Base-by-base conservation (phyloP, 2,113 vertebrate genomes). In the Equus quagga region DNA sequence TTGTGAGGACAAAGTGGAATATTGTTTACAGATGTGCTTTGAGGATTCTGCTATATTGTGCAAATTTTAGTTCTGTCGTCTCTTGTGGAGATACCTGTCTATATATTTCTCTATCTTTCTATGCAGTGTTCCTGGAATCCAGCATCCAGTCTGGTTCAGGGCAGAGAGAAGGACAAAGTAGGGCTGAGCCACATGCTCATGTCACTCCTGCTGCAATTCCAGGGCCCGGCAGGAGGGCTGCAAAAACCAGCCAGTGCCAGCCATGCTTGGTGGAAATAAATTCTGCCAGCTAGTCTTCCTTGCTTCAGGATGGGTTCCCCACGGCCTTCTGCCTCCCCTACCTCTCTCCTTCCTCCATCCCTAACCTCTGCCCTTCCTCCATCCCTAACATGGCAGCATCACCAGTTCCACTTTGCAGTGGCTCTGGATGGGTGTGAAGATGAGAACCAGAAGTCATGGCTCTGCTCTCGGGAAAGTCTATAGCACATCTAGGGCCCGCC, bases 1-100 rank as follows among this genome's bases (percentile, higher is more conserved):
- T 67, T 58, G 17, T 67, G 96, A 89, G 92, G 69, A 93, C 62
- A 95, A 65, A 87, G 58, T 33, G 44, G 93, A 83, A 46, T 28
- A 31, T 17, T 69, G 70, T 91, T 87, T 60, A 31, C 85, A 80
- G 88, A 62, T 36, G 41, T 88, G n/a, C 23, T 23, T 75, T 67
- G 81, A 92, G 76, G 84, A 78, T 89, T 94, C 75, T 62, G 14
- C 75, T 69, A 7, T 21, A 28, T 23, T 19, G 54, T 76, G 46
- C 80, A 85, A 46, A 76, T 56, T 95, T 51, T 80, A 78, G 64
- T 76, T 82, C 28, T 56, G 36, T 86, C 72, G 15, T 88, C 79
- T 90, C 69, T 75, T 46, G 1, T 15, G 41, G 84, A 65, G 41
- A 23, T 67, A 72, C 23, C 72, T 96, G 2, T 60, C 72, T 69